phyloP scores from a whole-genome alignment of 1,140 invertebrate genomes.

The Globodera rostochiensis region DNA sequence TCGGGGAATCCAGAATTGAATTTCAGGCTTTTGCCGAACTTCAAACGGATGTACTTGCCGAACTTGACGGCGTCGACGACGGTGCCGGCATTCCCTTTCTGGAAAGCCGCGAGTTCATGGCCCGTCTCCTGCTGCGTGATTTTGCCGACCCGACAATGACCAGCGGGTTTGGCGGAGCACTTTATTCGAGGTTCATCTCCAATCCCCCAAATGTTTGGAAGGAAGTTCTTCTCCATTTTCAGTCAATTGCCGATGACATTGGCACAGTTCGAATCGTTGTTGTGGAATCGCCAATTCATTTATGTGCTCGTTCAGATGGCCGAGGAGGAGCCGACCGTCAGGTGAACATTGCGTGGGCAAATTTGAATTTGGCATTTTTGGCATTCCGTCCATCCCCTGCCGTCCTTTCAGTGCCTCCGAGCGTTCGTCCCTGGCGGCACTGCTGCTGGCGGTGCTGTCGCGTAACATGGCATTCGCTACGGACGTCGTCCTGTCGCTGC shows the following conservation, averaged over 20 bases:
- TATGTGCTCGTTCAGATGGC: conserved; percentile 88
- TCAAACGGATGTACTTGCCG: conserved; percentile 99
- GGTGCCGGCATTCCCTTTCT: conserved; percentile 87
- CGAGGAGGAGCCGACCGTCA: conserved; percentile 78
- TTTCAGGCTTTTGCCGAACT: conserved; percentile 89
- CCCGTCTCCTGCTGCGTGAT: conserved; percentile 96
- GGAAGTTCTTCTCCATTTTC: conserved; percentile 36
- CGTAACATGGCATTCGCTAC: conserved; percentile 95
- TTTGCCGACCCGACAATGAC: conserved; percentile 42
- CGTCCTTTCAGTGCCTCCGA: conserved; percentile 83
- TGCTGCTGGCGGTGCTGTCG: conserved; percentile 83
- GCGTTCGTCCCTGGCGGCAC: conserved; percentile 87
- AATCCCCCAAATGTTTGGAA: conserved; percentile 11
- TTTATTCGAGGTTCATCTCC: conserved; percentile 36
- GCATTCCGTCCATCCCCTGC: background rate
- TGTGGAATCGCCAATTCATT: conserved; percentile 89
- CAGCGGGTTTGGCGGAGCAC: conserved; percentile 44
- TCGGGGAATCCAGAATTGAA: too few relatives aligned
- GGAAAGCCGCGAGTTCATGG: conserved; percentile 92
- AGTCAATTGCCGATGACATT: conserved; percentile 81
- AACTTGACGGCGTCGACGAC: conserved; percentile 90
- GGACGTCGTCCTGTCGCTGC: conserved; percentile 77
- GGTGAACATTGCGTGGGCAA: background rate
- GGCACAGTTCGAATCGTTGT: conserved; percentile 88
- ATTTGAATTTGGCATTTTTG: background rate